Evolutionary conservation across 2,888 invertebrate genomes (phyloP).

Genomic region (Odontothrips loti): DNA sequence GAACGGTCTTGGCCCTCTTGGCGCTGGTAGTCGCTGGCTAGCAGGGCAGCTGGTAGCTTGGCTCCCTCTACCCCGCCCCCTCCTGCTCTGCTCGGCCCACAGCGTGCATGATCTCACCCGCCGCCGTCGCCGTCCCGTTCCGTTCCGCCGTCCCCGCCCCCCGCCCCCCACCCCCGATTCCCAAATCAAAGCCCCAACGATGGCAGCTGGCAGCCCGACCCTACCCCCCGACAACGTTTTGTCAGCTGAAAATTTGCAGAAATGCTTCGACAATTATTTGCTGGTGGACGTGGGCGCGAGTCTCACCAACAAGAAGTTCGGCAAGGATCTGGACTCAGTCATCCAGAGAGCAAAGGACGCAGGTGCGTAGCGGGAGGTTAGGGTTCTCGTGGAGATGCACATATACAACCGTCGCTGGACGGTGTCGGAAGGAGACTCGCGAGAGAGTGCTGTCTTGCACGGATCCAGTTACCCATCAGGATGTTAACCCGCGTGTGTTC

Average conservation of each 20-base stretch:
- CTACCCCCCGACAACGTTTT: background rate
- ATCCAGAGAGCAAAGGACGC: slow-evolving; percentile 89
- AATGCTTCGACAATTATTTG: slow-evolving; percentile 86
- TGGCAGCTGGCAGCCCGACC: slow-evolving; percentile 5
- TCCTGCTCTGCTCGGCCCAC: background rate
- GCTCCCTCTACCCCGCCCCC: background rate
- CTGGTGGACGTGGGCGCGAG: slow-evolving; percentile 89
- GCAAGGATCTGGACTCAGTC: slow-evolving; percentile 85
- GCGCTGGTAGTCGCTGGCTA: background rate
- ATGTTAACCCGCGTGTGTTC: slow-evolving; percentile 37
- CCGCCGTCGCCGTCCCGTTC: background rate
- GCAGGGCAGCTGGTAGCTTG: background rate
- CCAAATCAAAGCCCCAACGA: background rate
- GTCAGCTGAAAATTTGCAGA: slow-evolving; percentile 52
- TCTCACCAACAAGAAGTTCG: slow-evolving; percentile 89
- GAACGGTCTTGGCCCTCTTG: background rate
- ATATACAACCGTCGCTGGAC: background rate
- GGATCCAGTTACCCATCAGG: slow-evolving; percentile 31
- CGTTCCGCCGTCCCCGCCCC: background rate
- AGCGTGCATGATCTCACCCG: background rate
- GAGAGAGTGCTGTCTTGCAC: slow-evolving; percentile 30
- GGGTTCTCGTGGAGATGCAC: background rate
- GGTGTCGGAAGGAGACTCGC: background rate
- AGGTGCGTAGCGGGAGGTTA: slow-evolving; percentile 53
- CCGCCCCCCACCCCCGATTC: background rate